phyloP scores from a whole-genome alignment of 1,140 invertebrate species.

The Phortica variegata region DNA sequence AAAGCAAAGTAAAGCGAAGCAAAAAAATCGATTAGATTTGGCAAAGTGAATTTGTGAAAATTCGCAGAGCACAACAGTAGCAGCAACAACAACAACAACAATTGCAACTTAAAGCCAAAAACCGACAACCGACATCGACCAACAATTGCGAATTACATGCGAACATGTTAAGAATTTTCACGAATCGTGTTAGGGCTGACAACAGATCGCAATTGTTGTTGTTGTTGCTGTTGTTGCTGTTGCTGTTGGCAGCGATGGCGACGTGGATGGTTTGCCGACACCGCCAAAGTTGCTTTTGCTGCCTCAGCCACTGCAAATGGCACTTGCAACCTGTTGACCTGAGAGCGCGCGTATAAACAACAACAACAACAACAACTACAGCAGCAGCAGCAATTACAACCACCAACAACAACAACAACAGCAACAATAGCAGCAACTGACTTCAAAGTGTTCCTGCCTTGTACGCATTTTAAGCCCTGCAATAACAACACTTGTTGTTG shows the following conservation, averaged over 20 bases:
- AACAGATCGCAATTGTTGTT: slow-evolving; percentile 13
- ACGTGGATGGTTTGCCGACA: too few relatives aligned
- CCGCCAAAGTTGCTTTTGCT: slow-evolving; percentile 2
- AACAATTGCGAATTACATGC: slow-evolving; percentile 23
- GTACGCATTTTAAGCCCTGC: background rate
- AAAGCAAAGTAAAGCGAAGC: background rate
- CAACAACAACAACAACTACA: too few relatives aligned
- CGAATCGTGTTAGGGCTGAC: slow-evolving; percentile 40
- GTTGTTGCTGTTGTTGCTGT: too few relatives aligned
- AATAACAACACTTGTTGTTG: background rate
- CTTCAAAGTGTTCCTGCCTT: slow-evolving; percentile 37
- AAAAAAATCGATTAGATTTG: too few relatives aligned
- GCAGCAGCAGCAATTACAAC: slow-evolving; percentile 4
- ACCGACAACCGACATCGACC: slow-evolving; percentile 26
- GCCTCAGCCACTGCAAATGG: slow-evolving; percentile 14
- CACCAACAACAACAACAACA: too few relatives aligned
- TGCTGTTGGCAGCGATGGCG: slow-evolving; percentile 3
- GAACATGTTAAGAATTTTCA: slow-evolving; percentile 45
- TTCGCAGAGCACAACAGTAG: too few relatives aligned
- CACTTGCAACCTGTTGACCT: slow-evolving; percentile 46
- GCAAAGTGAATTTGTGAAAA: too few relatives aligned
- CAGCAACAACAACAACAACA: too few relatives aligned
- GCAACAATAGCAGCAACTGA: slow-evolving; percentile 12
- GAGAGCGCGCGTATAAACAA: slow-evolving; percentile 3
- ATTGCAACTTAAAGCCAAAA: slow-evolving; percentile 7